Base-by-base conservation (phyloP, 2,797 vertebrate species). In the Pampus argenteus region DNA sequence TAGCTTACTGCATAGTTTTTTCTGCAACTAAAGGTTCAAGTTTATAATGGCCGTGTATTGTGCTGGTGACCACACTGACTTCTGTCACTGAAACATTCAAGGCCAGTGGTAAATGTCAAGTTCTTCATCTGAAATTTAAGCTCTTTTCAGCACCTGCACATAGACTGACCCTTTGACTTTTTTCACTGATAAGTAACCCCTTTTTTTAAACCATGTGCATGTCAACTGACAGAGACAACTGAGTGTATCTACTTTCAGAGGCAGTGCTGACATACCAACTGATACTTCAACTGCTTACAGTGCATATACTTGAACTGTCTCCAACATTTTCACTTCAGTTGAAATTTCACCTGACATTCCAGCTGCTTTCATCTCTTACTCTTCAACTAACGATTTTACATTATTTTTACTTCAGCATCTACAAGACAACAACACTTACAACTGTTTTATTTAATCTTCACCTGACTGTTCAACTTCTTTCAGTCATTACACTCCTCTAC, bases 401-500 rank as follows among this genome's bases (percentile, higher is more conserved):
- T 51, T 40, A 3, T 5, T 40, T 40, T 15, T 58, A 23, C 20
- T 58, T 51, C 47, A 44, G 47, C 9, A 8, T 31, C 29, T 34
- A 34, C 31, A 34, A 11, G 31, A 10, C 31, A 34, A 34, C 10
- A 34, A 34, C 31, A 8, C 6, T 31, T 31, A 8, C 6, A 31
- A 8, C 29, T 31, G 29, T 6, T 31, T 31, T 31, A n/a, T 7
- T 8, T 31, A 40, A 5, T 2, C 40, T 18, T 44, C 40, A 44
- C 4, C 17, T 17, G 40, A 44, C 40, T 17, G 15, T 40, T 40
- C 38, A 63, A 25, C 25, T 20, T 2, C 18, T 20, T 59, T 51
- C 47, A 38, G 42, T 9, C 42, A 61, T 61, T 66, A 31, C 23
- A 69, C 55, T 49, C 47, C 22, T 14, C 38, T 40, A 15, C 38